Percentiles rank a stretch among this genome's conserved stretches.
These are phyloP conservation scores for Leptinotarsa juncta DNA, from an alignment of 2,888 invertebrate species.

Conservation along the genomic window DNA sequence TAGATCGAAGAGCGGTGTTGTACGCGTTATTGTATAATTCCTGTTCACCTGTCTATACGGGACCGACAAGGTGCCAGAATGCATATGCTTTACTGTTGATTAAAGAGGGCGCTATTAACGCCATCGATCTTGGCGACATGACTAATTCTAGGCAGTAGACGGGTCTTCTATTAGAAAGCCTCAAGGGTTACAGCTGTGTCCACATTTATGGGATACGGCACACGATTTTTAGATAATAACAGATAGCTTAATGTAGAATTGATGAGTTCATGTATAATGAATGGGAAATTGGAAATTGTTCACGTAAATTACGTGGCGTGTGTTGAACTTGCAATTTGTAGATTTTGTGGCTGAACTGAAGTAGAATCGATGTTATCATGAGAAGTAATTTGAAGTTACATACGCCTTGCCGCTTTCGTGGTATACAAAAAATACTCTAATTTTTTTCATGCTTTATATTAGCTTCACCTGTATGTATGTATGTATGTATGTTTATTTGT, in stretches of 20 bases:
- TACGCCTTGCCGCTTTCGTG: no score
- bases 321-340: background rate
- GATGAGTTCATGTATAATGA: conserved; percentile 1
- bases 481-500: no score
- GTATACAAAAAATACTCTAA: no score
- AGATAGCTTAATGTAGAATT: conserved; percentile 5
- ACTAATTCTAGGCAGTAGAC: conserved; percentile 59
- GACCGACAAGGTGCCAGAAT: conserved; percentile 49
- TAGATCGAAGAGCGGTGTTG: conserved; percentile 29
- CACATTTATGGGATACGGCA: conserved; percentile 51
- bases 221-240: conserved; percentile 24
- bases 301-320: no score
- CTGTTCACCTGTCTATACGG: conserved; percentile 43
- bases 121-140: conserved; percentile 61
- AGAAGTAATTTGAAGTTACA: background rate
- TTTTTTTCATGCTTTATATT: no score
- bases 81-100: conserved; percentile 55
- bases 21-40: conserved; percentile 36
- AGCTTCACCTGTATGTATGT: no score
- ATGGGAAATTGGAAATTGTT: conserved; percentile 4
- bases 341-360: background rate
- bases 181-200: conserved; percentile 59
- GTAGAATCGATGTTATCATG: background rate
- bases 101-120: conserved; percentile 58
- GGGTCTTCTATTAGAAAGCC: conserved; percentile 58